phyloP scores from a whole-genome alignment of 2,888 invertebrate species.

The Eulithis testata region DNA sequence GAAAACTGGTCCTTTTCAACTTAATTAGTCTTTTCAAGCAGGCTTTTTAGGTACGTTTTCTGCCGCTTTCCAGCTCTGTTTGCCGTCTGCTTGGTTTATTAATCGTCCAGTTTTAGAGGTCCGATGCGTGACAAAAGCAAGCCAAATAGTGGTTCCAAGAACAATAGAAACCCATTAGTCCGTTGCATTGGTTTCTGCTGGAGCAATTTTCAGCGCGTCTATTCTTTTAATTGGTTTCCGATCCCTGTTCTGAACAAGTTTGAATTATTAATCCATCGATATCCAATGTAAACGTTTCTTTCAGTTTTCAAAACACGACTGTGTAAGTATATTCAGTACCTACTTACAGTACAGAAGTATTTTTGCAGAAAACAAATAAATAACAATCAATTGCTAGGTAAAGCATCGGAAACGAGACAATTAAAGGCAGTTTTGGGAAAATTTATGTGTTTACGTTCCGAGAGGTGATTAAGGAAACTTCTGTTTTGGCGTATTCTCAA shows the following conservation, averaged over 20 bases:
- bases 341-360: constrained; percentile 12
- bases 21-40: constrained; percentile 47
- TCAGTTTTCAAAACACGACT: constrained; percentile 8
- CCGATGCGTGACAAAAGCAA: constrained; percentile 63
- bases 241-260: constrained; percentile 45
- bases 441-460: constrained; percentile 74
- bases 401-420: constrained; percentile 65
- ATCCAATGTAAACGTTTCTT: constrained; percentile 20
- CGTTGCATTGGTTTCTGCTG: constrained; percentile 45
- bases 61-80: constrained; percentile 49
- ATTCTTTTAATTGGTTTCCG: constrained; percentile 73
- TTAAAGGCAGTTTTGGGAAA: constrained; percentile 63
- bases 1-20: constrained; percentile 45
- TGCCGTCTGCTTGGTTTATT: constrained; percentile 70
- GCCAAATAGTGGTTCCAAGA: constrained; percentile 71
- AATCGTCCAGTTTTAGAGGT: constrained; percentile 72
- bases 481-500: constrained; percentile 39
- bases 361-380: constrained; percentile 66
- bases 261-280: constrained; percentile 30
- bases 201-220: constrained; percentile 55
- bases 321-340: constrained; percentile 1
- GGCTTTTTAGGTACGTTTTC: constrained; percentile 39
- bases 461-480: constrained; percentile 47
- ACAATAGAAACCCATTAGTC: constrained; percentile 77
- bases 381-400: constrained; percentile 63